Conservation (phyloP, 2,797 vertebrate species). For the Meda fulgida region DNA sequence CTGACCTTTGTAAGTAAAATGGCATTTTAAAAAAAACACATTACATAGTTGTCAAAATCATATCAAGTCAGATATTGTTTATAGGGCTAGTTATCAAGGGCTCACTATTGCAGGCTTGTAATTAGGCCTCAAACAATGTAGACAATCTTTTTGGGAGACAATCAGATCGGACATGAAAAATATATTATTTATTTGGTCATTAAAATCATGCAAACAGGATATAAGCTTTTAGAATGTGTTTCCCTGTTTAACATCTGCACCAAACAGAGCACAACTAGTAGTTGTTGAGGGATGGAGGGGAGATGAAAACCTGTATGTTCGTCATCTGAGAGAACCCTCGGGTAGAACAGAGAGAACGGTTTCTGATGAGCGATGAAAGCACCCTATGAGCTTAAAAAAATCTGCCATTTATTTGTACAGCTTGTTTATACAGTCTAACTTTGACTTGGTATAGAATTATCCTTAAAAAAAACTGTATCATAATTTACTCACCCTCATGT, state of each 20-base stretch:
- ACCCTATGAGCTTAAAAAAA: not conserved
- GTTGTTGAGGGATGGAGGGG: slow-evolving; percentile 52
- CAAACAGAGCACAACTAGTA: slow-evolving; percentile 59
- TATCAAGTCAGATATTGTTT: slow-evolving; percentile 5
- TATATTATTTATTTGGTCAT: slow-evolving; percentile 61
- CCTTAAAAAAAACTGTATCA: not conserved
- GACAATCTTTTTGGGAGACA: slow-evolving; percentile 52
- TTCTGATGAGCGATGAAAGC: slow-evolving; percentile 11
- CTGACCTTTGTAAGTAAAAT: not conserved
- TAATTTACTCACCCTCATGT: not conserved
- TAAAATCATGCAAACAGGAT: slow-evolving; percentile 64
- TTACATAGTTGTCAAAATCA: slow-evolving; percentile 22
- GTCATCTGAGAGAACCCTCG: slow-evolving; percentile 28
- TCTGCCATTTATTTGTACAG: not conserved
- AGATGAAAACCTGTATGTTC: slow-evolving; percentile 52
- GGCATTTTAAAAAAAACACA: too few relatives aligned
- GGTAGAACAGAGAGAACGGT: slow-evolving; percentile 24
- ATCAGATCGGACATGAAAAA: slow-evolving; percentile 49
- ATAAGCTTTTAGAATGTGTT: slow-evolving; percentile 59
- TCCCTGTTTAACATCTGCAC: slow-evolving; percentile 58
- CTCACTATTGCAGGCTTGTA: slow-evolving; percentile 35
- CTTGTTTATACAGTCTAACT: not conserved
- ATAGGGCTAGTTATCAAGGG: slow-evolving; percentile 22
- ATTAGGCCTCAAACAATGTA: slow-evolving; percentile 20
- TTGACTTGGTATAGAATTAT: not conserved